phyloP scores from a whole-genome alignment of 2,113 vertebrate genomes.

The Ochotona princeps region DNA sequence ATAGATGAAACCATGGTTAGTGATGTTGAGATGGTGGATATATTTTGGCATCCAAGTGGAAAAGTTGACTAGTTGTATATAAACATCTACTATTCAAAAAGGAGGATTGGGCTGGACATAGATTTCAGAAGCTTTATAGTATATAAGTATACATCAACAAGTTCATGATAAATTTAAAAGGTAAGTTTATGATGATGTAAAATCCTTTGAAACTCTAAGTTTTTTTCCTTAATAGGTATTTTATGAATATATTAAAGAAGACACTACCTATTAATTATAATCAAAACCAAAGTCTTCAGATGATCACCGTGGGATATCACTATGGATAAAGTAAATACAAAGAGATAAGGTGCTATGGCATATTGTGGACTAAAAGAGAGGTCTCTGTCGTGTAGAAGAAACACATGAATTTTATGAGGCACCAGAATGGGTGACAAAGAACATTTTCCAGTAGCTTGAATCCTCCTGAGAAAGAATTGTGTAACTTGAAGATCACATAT shows the following conservation, averaged over 20 bases:
- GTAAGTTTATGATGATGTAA: too few relatives aligned
- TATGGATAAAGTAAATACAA: background rate
- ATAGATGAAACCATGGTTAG: background rate
- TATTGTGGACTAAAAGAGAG: background rate
- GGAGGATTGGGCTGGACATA: background rate
- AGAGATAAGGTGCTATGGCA: background rate
- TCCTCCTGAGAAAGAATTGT: background rate
- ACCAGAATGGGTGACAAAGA: background rate
- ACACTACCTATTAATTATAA: too few relatives aligned
- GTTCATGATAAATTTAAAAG: too few relatives aligned
- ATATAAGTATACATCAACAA: background rate
- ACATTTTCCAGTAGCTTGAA: background rate
- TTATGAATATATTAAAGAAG: too few relatives aligned
- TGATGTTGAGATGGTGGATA: background rate
- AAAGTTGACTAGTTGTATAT: background rate
- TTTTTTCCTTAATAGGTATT: too few relatives aligned
- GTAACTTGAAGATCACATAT: background rate
- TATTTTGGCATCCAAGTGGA: background rate
- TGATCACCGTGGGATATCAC: background rate
- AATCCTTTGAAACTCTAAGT: too few relatives aligned
- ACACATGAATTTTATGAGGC: background rate
- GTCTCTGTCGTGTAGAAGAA: too few relatives aligned
- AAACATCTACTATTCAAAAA: background rate
- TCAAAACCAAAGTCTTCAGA: too few relatives aligned
- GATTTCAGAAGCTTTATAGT: background rate